A percentile compares a stretch with the other conserved stretches of the same genome.
Evolutionary conservation across 2,797 vertebrate species (phyloP).

Genomic region (Saxicola maurus): DNA sequence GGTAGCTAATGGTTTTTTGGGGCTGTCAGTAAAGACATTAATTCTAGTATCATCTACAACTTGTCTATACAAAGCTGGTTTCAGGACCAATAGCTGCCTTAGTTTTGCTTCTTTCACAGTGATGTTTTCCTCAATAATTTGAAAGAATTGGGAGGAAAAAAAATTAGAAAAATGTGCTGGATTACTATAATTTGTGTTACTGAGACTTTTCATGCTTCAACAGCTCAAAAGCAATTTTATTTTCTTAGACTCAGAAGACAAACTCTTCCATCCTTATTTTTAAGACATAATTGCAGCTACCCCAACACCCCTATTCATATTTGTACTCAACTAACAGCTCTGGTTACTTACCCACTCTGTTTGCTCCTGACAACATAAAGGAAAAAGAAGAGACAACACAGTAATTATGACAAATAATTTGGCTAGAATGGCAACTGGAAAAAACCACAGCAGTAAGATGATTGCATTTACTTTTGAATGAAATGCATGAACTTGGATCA

Average conservation of each 20-base stretch:
- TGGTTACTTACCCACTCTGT: conserved; percentile 77
- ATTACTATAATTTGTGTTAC: conserved; percentile 4
- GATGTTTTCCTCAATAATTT: neutral
- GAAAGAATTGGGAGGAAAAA: neutral
- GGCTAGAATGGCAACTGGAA: conserved; percentile 6
- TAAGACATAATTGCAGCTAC: neutral
- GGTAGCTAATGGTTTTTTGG: neutral
- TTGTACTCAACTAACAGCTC: neutral
- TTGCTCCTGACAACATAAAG: conserved; percentile 75
- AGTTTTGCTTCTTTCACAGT: neutral
- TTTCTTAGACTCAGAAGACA: neutral
- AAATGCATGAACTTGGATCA: conserved; percentile 3
- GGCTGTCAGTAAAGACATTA: neutral
- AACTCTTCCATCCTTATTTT: neutral
- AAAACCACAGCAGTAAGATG: neutral
- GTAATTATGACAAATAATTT: conserved; percentile 44
- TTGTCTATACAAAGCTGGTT: neutral
- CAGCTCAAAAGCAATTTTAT: neutral
- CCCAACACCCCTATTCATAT: neutral
- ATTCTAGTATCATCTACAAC: neutral
- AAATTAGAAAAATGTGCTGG: neutral
- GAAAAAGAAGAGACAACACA: conserved; percentile 53
- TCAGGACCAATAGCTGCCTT: conserved; percentile 6
- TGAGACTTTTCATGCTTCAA: neutral
- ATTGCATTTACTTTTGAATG: neutral